These are phyloP conservation scores for Papilio protenor DNA, from an alignment of 2,888 invertebrate species.

Conservation along the genomic window DNA sequence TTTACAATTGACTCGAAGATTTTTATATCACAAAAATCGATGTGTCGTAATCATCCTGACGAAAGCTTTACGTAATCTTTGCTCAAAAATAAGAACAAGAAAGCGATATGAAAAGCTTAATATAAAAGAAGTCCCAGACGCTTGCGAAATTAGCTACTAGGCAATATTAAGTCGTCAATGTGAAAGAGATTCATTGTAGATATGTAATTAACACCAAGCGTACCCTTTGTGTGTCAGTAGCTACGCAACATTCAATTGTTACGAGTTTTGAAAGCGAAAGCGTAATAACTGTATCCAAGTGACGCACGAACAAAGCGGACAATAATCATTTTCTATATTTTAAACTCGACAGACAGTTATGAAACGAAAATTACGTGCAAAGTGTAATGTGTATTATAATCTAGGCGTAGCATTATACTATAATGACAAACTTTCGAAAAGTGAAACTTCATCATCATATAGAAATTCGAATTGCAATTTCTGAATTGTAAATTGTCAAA, in stretches of 20 bases:
- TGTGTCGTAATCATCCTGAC: not conserved
- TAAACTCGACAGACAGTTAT: constrained; percentile 50
- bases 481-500: constrained; percentile 48
- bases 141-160: constrained; percentile 3
- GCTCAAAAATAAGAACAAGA: not conserved
- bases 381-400: constrained; percentile 32
- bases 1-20: not conserved
- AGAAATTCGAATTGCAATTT: not conserved
- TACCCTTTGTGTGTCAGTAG: constrained; percentile 34
- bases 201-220: constrained; percentile 16
- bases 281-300: constrained; percentile 59
- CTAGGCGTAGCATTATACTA: constrained; percentile 12
- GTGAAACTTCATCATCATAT: constrained; percentile 26
- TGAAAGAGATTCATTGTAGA: constrained; percentile 19
- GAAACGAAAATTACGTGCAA: constrained; percentile 39
- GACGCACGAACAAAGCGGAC: constrained; percentile 64
- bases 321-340: constrained; percentile 66
- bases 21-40: not conserved
- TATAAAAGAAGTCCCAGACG: not conserved
- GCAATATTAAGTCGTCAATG: constrained; percentile 18
- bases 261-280: constrained; percentile 54
- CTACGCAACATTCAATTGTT: constrained; percentile 48
- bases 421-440: constrained; percentile 23
- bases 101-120: not conserved
- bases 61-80: not conserved